phyloP scores from a whole-genome alignment of 2,113 vertebrate genomes.

The Lanius ludovicianus region DNA sequence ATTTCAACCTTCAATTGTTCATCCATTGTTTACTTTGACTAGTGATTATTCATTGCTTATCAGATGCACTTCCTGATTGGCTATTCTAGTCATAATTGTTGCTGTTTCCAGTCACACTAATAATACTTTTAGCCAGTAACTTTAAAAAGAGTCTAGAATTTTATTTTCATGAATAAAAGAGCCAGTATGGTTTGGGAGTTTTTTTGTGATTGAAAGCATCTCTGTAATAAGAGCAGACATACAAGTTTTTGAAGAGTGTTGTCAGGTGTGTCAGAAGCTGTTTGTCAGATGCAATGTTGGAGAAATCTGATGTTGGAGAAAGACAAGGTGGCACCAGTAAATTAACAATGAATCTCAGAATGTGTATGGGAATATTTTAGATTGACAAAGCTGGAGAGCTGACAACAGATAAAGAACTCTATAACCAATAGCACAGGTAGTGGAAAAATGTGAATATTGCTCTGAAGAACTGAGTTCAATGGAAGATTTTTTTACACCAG shows the following conservation, averaged over 20 bases:
- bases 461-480: background rate
- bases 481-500: background rate
- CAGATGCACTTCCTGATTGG: background rate
- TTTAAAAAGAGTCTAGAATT: background rate
- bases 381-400: background rate
- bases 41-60: background rate
- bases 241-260: background rate
- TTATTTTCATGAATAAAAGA: background rate
- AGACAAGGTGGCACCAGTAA: background rate
- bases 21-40: background rate
- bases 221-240: background rate
- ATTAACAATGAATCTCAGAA: background rate
- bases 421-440: background rate
- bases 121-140: background rate
- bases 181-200: background rate
- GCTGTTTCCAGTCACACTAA: background rate
- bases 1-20: background rate
- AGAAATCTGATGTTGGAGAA: background rate
- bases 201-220: background rate
- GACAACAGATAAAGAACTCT: background rate
- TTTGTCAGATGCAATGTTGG: background rate
- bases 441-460: background rate
- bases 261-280: background rate
- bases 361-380: background rate
- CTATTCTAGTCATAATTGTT: background rate